Conservation (phyloP, 1,140 invertebrate genomes). For the Tigriopus japonicus region DNA sequence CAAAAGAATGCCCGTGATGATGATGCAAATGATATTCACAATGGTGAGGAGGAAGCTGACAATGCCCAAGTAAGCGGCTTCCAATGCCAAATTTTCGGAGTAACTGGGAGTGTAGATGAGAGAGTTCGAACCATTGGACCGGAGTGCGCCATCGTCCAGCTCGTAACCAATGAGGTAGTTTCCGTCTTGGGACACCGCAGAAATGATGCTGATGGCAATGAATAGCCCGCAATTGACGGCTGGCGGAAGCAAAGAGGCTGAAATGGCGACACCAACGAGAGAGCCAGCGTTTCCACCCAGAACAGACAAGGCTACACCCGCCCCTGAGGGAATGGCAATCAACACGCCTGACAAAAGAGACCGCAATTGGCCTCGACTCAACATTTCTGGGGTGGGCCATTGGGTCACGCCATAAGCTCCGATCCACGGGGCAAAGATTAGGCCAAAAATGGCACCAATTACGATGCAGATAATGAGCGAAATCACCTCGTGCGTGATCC, state of each 20-base stretch:
- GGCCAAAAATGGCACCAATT: not conserved
- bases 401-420: not conserved
- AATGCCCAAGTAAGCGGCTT: constrained; percentile 53
- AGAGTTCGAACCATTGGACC: constrained; percentile 5
- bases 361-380: constrained; percentile 36
- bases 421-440: not conserved
- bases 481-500: constrained; percentile 38
- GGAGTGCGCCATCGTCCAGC: not conserved
- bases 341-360: constrained; percentile 44
- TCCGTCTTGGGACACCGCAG: not conserved
- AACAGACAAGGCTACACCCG: constrained; percentile 62
- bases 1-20: constrained; percentile 32
- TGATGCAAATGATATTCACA: constrained; percentile 64
- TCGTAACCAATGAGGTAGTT: constrained; percentile 9
- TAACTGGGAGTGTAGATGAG: not conserved
- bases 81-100: constrained; percentile 37
- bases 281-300: constrained; percentile 63
- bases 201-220: not conserved
- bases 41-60: constrained; percentile 57
- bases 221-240: constrained; percentile 48
- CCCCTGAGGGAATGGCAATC: constrained; percentile 43
- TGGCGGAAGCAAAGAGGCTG: constrained; percentile 64
- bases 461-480: not conserved
- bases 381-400: constrained; percentile 5
- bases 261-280: constrained; percentile 69